Evolutionary conservation across 2,797 vertebrate species (phyloP).

Genomic region (Chrosomus eos): DNA sequence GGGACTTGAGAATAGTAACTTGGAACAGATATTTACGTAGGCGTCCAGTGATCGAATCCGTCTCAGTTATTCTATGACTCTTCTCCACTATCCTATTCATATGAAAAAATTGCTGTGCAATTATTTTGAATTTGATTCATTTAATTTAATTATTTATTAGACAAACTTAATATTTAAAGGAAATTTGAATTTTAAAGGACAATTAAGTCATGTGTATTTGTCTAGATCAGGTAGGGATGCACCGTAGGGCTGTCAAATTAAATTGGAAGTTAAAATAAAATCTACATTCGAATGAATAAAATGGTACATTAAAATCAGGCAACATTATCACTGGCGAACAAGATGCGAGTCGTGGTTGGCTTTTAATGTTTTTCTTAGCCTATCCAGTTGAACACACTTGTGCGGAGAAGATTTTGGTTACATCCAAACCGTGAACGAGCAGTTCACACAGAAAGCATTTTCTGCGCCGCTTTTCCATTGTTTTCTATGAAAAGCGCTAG

Average conservation of each 20-base stretch:
- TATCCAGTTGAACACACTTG: too few relatives aligned
- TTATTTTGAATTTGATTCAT: not conserved
- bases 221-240: not conserved
- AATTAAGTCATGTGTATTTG: not conserved
- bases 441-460: too few relatives aligned
- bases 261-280: not conserved
- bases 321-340: not conserved
- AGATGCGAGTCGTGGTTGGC: too few relatives aligned
- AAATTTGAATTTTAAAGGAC: not conserved
- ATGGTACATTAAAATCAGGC: not conserved
- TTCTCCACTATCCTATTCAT: not conserved
- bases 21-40: not conserved
- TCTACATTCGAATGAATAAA: not conserved
- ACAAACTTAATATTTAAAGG: not conserved
- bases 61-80: not conserved
- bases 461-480: too few relatives aligned
- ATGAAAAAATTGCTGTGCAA: not conserved
- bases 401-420: too few relatives aligned
- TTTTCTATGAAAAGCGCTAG: not conserved
- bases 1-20: not conserved
- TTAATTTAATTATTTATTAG: not conserved
- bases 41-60: not conserved
- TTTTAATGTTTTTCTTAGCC: too few relatives aligned
- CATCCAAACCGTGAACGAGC: too few relatives aligned
- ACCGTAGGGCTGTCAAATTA: not conserved